Base-by-base conservation (phyloP, 2,888 invertebrate genomes). In the Phania funesta region DNA sequence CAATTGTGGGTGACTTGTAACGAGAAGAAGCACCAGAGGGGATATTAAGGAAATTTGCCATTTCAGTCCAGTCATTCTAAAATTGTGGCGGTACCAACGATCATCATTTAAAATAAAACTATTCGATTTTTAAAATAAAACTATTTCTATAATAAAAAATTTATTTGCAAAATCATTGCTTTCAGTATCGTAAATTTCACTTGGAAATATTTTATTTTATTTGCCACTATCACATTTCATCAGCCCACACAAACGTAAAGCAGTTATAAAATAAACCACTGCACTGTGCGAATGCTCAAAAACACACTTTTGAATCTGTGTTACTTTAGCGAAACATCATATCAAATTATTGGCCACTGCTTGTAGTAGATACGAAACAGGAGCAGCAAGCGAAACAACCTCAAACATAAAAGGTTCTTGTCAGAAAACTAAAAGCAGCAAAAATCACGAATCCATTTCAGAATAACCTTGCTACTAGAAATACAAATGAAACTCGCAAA, bases 191-290 rank as follows among this genome's bases (percentile, higher is more conserved):
- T 29, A 60, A 76, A 68, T 68, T 76, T 76, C 60, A 60, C 67
- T 68, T 76, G 60, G 29, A 76, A 60, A 60, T 52, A 76, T 44
- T 44, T 44, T 2, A 16, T 6, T 41, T 41, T 64, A 41, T 74
- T 73, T 76, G 32, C 24, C 76, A 67, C 65, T 76, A 71, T 77
- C 77, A 58, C 54, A 74, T 77, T 82, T 82, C 73, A 70, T 78
- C 82, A 78, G 70, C 82, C 77, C 78, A 78, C 82, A 81, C 73
- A 67, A 65, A 81, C 60, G 65, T 62, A 81, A 73, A 54, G 68
- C 60, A 73, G 64, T 71, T 74, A 75, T 62, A 64, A 70, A 73
- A 82, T 65, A 6, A 64, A 74, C 29, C 13, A 65, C 35, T 46
- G 56, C 65, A 50, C 20, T 29, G 11, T 22, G 26, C 20, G 60